Conservation (phyloP, 2,797 vertebrate genomes). For the Argya squamiceps region DNA sequence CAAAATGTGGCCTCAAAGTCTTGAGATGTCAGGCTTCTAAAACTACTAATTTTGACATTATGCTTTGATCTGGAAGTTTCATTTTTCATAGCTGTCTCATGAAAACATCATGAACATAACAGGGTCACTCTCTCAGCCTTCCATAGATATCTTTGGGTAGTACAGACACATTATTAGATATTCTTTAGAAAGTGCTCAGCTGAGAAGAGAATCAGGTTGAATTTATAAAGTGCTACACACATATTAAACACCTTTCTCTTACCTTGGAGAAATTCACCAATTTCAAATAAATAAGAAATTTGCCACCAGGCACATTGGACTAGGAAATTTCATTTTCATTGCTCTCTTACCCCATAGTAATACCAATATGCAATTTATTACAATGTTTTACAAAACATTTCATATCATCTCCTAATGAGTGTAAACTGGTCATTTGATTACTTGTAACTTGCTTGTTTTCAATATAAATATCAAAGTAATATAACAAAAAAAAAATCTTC, state of each 20-base stretch:
- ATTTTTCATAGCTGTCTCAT: neutral
- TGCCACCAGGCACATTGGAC: neutral
- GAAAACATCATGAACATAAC: neutral
- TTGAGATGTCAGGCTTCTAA: neutral
- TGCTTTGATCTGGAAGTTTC: neutral
- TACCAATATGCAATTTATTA: neutral
- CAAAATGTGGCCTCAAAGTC: neutral
- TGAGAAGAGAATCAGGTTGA: neutral
- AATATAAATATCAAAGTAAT: neutral
- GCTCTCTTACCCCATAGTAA: neutral
- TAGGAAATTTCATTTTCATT: neutral
- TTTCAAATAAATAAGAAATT: neutral
- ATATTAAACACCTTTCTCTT: neutral
- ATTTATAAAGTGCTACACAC: neutral
- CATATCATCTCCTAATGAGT: neutral
- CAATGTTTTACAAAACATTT: neutral
- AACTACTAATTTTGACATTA: neutral
- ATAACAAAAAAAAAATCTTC: neutral
- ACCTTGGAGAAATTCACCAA: neutral
- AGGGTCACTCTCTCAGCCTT: neutral
- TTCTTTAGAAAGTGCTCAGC: neutral
- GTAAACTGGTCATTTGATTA: neutral
- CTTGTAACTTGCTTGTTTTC: neutral
- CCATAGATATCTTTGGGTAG: neutral
- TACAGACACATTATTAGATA: neutral